These are phyloP conservation scores for Sebastes schlegelii DNA, from an alignment of 2,113 vertebrate species.

Conservation along the genomic window DNA sequence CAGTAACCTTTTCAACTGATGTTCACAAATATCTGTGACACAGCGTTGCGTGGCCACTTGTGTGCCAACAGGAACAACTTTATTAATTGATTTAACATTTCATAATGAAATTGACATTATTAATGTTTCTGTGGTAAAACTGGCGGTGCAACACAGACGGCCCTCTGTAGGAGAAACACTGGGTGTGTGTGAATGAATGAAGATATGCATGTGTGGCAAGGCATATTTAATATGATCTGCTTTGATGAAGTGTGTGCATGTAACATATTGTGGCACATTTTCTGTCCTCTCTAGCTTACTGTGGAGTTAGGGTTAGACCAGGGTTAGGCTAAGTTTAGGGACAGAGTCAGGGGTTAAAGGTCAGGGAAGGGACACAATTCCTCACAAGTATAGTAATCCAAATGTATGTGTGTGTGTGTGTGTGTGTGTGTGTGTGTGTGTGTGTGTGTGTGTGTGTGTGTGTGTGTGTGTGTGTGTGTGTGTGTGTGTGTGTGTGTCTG, in stretches of 20 bases:
- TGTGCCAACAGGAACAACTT: background rate
- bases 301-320: constrained; percentile 51
- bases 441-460: constrained; percentile 34
- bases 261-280: background rate
- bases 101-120: background rate
- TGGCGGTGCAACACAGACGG: background rate
- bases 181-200: background rate
- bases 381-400: constrained; percentile 71
- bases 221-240: no score
- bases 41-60: background rate
- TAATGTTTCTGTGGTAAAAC: background rate
- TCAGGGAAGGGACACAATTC: constrained; percentile 30
- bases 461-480: constrained; percentile 41
- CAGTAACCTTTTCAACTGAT: no score
- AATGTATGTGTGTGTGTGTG: constrained; percentile 52
- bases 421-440: constrained; percentile 40
- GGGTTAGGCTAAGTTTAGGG: constrained; percentile 66
- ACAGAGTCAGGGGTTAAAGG: constrained; percentile 49
- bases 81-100: background rate
- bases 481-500: constrained; percentile 36
- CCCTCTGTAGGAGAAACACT: background rate
- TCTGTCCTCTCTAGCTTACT: constrained; percentile 32
- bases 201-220: no score
- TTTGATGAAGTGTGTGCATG: constrained; percentile 34
- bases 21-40: background rate